Conservation (phyloP, 2,113 vertebrate genomes). For the Mesocricetus auratus region DNA sequence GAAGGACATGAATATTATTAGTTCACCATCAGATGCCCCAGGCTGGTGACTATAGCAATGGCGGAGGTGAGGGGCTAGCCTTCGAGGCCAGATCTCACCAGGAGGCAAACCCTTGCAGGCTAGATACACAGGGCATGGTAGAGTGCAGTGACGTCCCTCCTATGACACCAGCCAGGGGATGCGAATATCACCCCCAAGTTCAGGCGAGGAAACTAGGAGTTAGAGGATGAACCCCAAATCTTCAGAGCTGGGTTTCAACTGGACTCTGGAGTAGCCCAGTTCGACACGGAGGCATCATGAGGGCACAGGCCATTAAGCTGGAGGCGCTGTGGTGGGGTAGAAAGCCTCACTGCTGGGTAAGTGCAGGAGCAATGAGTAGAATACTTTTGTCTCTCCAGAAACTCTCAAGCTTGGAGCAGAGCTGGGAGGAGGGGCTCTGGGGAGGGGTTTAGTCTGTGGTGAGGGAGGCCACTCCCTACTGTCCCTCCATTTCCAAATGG, state of each 20-base stretch:
- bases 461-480: background rate
- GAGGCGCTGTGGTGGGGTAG: fast-evolving
- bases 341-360: background rate
- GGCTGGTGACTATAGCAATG: background rate
- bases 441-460: background rate
- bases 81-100: background rate
- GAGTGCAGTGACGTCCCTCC: background rate
- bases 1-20: background rate
- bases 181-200: background rate
- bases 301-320: background rate
- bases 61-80: background rate
- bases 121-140: background rate
- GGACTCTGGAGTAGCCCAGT: background rate
- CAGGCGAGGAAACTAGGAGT: background rate
- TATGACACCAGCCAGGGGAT: background rate
- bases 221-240: background rate
- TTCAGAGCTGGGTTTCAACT: background rate
- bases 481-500: background rate
- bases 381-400: background rate
- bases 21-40: background rate
- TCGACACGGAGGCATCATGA: background rate
- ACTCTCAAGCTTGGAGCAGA: background rate
- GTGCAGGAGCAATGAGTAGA: background rate
- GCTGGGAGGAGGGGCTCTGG: background rate
- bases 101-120: background rate